Evolutionary conservation across 2,888 invertebrate genomes (phyloP).

Genomic region (Physocephala rufipes): DNA sequence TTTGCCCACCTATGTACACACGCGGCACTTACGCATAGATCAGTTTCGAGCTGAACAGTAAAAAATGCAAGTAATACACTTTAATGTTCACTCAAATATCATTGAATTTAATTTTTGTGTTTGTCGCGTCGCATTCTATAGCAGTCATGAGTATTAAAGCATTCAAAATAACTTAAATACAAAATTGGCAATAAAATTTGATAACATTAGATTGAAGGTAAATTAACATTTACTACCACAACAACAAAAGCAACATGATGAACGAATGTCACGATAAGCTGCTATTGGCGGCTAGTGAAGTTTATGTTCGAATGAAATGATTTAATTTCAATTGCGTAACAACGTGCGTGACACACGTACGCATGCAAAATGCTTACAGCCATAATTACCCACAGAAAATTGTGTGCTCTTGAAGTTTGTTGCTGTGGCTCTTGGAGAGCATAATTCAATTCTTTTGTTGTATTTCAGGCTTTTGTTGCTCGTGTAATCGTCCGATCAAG

Average conservation of each 20-base stretch:
- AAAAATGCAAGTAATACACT: conserved; percentile 16
- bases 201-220: neutral
- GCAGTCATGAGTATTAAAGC: neutral
- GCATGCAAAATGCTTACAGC: too few species aligned
- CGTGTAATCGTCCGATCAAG: neutral
- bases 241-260: neutral
- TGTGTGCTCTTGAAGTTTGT: neutral
- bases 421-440: conserved; percentile 19
- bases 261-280: conserved; percentile 9
- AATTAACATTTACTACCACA: neutral
- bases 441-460: conserved; percentile 14
- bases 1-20: neutral
- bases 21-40: neutral
- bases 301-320: conserved; percentile 48
- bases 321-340: conserved; percentile 51
- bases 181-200: conserved; percentile 13
- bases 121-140: conserved; percentile 13
- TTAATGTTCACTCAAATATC: conserved; percentile 11
- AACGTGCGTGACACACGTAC: neutral
- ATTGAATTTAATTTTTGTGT: conserved; percentile 8
- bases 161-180: neutral
- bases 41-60: too few species aligned
- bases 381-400: too few species aligned
- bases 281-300: conserved; percentile 38
- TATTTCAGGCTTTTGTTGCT: neutral